Conservation (phyloP, 1,140 invertebrate genomes). For the Drosophila albomicans region DNA sequence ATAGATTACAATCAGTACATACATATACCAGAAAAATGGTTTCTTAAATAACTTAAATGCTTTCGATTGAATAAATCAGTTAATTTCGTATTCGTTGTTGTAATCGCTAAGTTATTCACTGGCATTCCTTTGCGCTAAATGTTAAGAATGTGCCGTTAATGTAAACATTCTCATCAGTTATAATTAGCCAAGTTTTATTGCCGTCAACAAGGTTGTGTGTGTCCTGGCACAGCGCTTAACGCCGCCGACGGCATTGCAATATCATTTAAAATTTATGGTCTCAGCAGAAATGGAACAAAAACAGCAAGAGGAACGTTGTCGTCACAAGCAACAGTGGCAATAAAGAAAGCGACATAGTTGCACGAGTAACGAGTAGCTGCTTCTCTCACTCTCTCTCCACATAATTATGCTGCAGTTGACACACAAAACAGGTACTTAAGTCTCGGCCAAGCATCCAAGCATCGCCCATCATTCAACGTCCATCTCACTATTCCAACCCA, state of each 20-base stretch:
- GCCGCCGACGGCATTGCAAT: constrained; percentile 33
- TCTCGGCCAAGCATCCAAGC: constrained; percentile 16
- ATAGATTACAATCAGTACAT: no score
- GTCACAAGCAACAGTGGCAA: not conserved
- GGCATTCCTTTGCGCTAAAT: not conserved
- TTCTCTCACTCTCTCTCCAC: not conserved
- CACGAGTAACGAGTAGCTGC: not conserved
- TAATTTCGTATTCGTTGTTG: not conserved
- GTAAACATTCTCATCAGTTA: constrained; percentile 33
- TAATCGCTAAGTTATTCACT: not conserved
- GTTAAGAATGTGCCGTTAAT: constrained; percentile 15
- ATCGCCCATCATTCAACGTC: no score
- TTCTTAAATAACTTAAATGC: no score
- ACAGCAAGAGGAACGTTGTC: not conserved
- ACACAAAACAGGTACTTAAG: constrained; percentile 42
- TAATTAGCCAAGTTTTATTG: constrained; percentile 51
- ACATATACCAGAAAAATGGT: no score
- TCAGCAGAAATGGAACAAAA: constrained; percentile 13
- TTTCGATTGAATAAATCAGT: no score
- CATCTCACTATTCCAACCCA: constrained; percentile 56
- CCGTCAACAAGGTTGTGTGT: constrained; percentile 5
- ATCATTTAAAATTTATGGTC: constrained; percentile 55
- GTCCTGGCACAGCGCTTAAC: constrained; percentile 4
- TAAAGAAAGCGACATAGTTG: constrained; percentile 6
- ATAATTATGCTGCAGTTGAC: constrained; percentile 35